A percentile compares a stretch with the other conserved stretches of the same genome.
phyloP scores from a whole-genome alignment of 1,140 invertebrate species.

The Atta colombica region DNA sequence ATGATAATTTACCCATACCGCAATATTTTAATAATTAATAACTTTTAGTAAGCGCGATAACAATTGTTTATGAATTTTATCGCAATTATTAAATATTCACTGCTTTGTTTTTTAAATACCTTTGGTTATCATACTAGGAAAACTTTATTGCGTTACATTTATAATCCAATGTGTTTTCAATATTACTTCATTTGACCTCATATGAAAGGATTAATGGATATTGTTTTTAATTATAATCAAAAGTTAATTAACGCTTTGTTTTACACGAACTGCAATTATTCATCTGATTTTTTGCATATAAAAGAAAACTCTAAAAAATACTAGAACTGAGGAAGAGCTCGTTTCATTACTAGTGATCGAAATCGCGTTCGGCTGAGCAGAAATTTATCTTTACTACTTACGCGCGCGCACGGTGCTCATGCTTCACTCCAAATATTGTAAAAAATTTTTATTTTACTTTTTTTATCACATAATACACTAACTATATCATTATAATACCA shows the following conservation, averaged over 20 bases:
- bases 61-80: background rate
- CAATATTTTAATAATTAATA: background rate
- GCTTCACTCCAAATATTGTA: background rate
- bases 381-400: slow-evolving; percentile 25
- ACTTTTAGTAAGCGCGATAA: background rate
- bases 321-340: background rate
- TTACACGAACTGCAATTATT: background rate
- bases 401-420: background rate
- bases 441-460: background rate
- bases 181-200: background rate
- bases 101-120: background rate
- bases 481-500: background rate
- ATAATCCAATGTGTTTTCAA: background rate
- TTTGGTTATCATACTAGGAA: background rate
- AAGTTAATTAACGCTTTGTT: background rate
- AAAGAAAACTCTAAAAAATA: background rate
- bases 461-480: background rate
- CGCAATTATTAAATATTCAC: background rate
- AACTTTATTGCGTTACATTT: background rate
- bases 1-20: background rate
- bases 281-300: background rate
- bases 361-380: slow-evolving; percentile 16
- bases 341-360: background rate
- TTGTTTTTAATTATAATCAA: slow-evolving; percentile 21
- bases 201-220: background rate